Conservation (phyloP, 2,888 invertebrate species). For the Drosophila diplacantha region DNA sequence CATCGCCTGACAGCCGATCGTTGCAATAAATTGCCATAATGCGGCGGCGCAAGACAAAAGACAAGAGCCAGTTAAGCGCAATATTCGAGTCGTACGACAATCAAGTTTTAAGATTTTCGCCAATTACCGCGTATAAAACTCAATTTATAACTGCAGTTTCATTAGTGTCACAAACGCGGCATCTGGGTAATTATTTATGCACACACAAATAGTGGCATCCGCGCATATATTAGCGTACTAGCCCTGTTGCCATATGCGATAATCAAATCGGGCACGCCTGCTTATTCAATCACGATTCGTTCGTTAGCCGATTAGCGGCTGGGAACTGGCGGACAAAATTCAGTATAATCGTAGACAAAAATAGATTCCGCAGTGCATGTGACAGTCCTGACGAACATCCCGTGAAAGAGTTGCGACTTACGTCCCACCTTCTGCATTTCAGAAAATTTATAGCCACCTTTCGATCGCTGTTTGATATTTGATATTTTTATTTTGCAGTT, state of each 20-base stretch:
- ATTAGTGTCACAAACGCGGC: constrained; percentile 17
- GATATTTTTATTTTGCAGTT: constrained; percentile 43
- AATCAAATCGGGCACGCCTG: constrained; percentile 36
- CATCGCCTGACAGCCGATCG: constrained; percentile 32
- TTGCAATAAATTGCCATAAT: constrained; percentile 42
- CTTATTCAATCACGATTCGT: constrained; percentile 33
- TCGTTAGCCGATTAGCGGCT: constrained; percentile 27
- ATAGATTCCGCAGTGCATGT: constrained; percentile 26
- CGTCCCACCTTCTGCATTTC: constrained; percentile 24
- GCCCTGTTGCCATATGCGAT: constrained; percentile 29
- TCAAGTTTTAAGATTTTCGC: constrained; percentile 40
- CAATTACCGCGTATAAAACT: constrained; percentile 47
- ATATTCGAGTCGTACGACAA: constrained; percentile 25
- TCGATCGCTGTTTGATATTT: constrained; percentile 26
- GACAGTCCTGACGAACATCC: constrained; percentile 22
- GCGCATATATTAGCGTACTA: constrained; percentile 11
- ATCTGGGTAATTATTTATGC: constrained; percentile 10
- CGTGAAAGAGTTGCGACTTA: constrained; percentile 1
- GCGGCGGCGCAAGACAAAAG: constrained; percentile 35
- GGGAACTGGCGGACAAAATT: background rate
- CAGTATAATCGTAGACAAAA: background rate
- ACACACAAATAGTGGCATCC: constrained; percentile 10
- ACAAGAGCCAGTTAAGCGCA: constrained; percentile 13
- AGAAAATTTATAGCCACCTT: constrained; percentile 38
- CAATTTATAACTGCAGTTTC: constrained; percentile 38